These are phyloP conservation scores for Lochmaea crataegi DNA, from an alignment of 2,888 invertebrate species.

Conservation along the genomic window DNA sequence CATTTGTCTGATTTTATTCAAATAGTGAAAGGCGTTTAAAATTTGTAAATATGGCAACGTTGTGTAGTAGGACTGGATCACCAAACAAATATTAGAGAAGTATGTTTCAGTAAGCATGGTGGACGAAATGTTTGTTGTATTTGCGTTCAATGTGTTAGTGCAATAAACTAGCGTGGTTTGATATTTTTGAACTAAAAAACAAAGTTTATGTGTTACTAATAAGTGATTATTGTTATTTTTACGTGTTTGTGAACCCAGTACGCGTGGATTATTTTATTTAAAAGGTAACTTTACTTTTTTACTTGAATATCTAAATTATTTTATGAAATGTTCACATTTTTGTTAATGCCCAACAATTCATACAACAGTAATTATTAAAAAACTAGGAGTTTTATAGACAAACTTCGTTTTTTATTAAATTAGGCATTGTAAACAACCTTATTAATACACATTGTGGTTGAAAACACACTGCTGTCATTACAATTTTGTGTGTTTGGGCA, in stretches of 20 bases:
- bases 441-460: conserved; percentile 12
- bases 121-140: conserved; percentile 50
- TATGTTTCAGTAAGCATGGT: conserved; percentile 55
- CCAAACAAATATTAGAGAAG: conserved; percentile 56
- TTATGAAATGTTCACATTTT: conserved; percentile 6
- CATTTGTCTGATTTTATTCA: conserved; percentile 9
- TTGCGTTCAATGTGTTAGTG: conserved; percentile 49
- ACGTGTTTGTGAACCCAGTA: conserved; percentile 40
- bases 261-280: conserved; percentile 42
- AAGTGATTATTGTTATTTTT: conserved; percentile 26
- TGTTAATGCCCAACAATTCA: neutral
- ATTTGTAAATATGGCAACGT: conserved; percentile 46
- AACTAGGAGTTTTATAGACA: neutral
- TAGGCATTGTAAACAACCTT: conserved; percentile 23
- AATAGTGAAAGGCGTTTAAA: conserved; percentile 44
- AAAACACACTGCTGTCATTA: conserved; percentile 10
- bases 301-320: conserved; percentile 14
- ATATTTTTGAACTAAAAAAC: conserved; percentile 28
- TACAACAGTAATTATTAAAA: neutral
- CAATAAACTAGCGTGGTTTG: conserved; percentile 38
- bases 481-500: neutral
- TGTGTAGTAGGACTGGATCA: conserved; percentile 51
- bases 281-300: conserved; percentile 30
- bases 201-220: conserved; percentile 28
- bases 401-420: conserved; percentile 17